These are phyloP conservation scores for Melinopterus prodromus DNA, from an alignment of 2,888 invertebrate species.

Conservation along the genomic window DNA sequence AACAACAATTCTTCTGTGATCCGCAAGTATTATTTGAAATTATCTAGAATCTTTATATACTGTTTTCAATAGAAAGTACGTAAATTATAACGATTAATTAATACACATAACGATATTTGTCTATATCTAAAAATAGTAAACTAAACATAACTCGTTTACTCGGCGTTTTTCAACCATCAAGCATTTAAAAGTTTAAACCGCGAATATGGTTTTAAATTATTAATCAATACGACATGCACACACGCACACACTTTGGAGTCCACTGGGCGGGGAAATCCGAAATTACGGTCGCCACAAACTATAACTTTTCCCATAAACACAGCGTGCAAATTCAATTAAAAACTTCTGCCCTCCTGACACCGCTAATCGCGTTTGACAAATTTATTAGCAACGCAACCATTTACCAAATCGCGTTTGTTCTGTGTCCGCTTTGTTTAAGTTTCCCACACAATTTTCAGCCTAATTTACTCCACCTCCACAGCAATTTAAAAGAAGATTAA, in stretches of 20 bases:
- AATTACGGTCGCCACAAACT: conserved; percentile 4
- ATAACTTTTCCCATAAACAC: neutral
- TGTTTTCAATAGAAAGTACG: too few relatives aligned
- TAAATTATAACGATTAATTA: too few relatives aligned
- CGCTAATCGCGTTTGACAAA: conserved; percentile 4
- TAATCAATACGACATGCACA: neutral
- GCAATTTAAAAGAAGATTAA: neutral
- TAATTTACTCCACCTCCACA: neutral
- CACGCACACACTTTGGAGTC: neutral
- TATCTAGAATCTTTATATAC: too few relatives aligned
- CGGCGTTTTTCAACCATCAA: neutral
- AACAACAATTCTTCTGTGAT: too few relatives aligned
- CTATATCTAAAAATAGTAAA: too few relatives aligned
- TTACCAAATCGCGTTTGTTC: conserved; percentile 4
- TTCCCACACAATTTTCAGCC: neutral
- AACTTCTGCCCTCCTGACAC: neutral
- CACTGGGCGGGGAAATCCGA: neutral
- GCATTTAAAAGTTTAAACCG: neutral
- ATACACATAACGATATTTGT: too few relatives aligned
- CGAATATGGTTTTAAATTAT: neutral
- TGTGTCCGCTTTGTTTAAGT: neutral
- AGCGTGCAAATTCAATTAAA: conserved; percentile 4
- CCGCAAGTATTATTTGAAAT: too few relatives aligned
- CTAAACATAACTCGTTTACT: neutral
- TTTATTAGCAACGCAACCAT: conserved; percentile 4